Conservation (phyloP, 1,140 invertebrate genomes). For the Drosophila arawakana region DNA sequence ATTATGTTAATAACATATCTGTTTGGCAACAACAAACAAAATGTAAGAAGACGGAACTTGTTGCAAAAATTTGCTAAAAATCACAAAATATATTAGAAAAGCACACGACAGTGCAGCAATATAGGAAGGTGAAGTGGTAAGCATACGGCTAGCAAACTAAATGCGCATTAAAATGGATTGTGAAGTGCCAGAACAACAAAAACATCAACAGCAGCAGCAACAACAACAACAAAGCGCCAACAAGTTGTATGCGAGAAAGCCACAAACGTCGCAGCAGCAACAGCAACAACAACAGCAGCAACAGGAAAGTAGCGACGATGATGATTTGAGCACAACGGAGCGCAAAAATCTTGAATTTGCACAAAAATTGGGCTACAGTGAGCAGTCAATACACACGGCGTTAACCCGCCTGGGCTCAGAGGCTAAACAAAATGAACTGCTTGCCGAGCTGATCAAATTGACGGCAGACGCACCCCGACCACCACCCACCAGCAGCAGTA, state of each 20-base stretch:
- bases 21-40: conserved; percentile 63
- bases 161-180: conserved; percentile 77
- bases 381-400: conserved; percentile 92
- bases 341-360: conserved; percentile 89
- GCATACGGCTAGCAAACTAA: conserved; percentile 54
- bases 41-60: conserved; percentile 79
- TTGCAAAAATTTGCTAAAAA: conserved; percentile 63
- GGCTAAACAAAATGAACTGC: conserved; percentile 93
- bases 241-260: conserved; percentile 62
- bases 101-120: conserved; percentile 25
- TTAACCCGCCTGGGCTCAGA: conserved; percentile 92
- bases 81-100: conserved; percentile 27
- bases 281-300: conserved; percentile 55
- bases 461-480: conserved; percentile 85
- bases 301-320: conserved; percentile 70
- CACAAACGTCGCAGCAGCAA: conserved; percentile 45
- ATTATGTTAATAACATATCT: conserved; percentile 40
- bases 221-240: conserved; percentile 59
- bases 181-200: conserved; percentile 68
- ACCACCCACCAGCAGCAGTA: conserved; percentile 17
- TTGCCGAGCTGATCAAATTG: conserved; percentile 92
- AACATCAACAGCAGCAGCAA: conserved; percentile 42
- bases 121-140: conserved; percentile 15
- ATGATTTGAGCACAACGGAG: conserved; percentile 59
- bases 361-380: conserved; percentile 95